phyloP scores from a whole-genome alignment of 2,797 vertebrate species.

The Anguilla obscura region DNA sequence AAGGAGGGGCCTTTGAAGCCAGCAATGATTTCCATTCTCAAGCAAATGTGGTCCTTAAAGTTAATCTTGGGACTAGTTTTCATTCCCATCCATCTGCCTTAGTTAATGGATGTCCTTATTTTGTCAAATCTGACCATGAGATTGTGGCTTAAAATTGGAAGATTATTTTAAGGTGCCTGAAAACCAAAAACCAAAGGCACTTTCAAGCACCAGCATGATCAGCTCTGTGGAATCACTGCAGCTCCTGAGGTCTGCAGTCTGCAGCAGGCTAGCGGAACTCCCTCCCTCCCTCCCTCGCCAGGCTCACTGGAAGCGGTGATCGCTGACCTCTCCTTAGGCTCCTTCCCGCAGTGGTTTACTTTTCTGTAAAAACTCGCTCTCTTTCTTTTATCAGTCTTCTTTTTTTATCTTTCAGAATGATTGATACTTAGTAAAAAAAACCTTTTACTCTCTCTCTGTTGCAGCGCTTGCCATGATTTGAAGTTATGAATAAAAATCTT shows the following conservation, averaged over 20 bases:
- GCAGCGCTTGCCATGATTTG: slow-evolving; percentile 69
- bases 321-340: slow-evolving; percentile 27
- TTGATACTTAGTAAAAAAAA: slow-evolving; percentile 60
- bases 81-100: not conserved
- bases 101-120: not conserved
- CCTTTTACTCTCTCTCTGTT: slow-evolving; percentile 65
- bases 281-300: not conserved
- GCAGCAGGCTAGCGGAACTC: not conserved
- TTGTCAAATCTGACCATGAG: not conserved
- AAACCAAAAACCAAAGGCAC: not conserved
- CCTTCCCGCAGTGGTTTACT: not conserved
- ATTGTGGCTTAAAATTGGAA: not conserved
- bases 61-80: not conserved
- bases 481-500: slow-evolving; percentile 70
- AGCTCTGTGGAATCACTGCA: not conserved
- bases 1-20: not conserved
- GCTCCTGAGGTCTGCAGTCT: not conserved
- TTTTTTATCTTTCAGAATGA: slow-evolving; percentile 55
- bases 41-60: not conserved
- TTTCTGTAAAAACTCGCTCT: slow-evolving; percentile 26
- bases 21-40: not conserved
- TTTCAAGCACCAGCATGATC: not conserved
- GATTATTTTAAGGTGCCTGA: not conserved
- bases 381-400: slow-evolving; percentile 42
- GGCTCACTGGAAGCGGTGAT: slow-evolving; percentile 24